Evolutionary conservation across 2,797 vertebrate genomes (phyloP), one percentile per base, ranked within the genome.

Genomic region (Sebastes iracundus): DNA sequence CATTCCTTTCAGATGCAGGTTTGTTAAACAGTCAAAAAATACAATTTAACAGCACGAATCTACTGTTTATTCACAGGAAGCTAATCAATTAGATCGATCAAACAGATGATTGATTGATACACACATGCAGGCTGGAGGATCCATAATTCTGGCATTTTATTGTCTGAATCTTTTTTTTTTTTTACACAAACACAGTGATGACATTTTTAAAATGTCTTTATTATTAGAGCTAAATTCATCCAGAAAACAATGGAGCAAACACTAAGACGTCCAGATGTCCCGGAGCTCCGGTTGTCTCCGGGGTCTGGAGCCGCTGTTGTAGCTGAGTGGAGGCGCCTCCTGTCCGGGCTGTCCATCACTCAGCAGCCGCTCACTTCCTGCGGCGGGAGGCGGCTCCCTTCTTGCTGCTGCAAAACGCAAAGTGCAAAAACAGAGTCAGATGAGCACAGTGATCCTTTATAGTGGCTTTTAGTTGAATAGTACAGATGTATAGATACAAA

Each of bases 311-410:
- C 64, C 2, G 75, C 84, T 72, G 73, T 23, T 30, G 60, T 56
- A 16, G 52, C 66, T 23, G 18, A 28, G 27, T 60, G 70, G 72
- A 25, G 55, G 35, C n/a, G 72, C 76, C 70, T 85, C 81, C 79
- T 52, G 25, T 66, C 56, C 9, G 78, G 76, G 55, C 64, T 5
- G 59, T 55, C 64, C 42, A 38, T 28, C 58, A 13, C 53, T 16
- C 10, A 49, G 38, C 8, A 35, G 77, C 60, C 58, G 75, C 93
- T 96, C 96, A 99, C 96, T 99, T 99, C 96, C 99, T 98, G 96
- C 99, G 98, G 82, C 99, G 98, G 0, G 97, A 94, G 2, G 96
- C 97, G 7, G 96, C 96, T 88, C 96, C 96, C 94, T 99, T 99
- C 97, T 99, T 99, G 97, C 98, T 99, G 95, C 98, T 98, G 86